Evolutionary conservation across 2,797 vertebrate genomes (phyloP).

Genomic region (Holocentrus rufus): DNA sequence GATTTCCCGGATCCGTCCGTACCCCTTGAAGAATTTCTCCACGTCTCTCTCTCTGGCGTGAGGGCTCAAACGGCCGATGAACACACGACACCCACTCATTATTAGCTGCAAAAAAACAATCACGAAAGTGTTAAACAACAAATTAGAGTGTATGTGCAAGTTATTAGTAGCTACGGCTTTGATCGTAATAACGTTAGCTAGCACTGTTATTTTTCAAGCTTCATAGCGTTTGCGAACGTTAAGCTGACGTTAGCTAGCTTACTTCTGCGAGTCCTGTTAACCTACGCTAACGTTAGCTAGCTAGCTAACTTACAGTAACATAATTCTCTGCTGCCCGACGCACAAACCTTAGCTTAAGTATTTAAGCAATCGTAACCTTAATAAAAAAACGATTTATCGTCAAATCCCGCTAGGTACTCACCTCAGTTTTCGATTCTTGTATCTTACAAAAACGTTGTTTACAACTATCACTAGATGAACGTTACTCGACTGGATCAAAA

Average conservation of each 20-base stretch:
- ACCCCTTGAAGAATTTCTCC: constrained; percentile 96
- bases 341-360: rapidly evolving
- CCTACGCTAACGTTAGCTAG: neutral
- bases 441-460: neutral
- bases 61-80: constrained; percentile 92
- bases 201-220: neutral
- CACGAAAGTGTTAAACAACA: neutral
- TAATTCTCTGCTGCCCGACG: neutral
- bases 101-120: constrained; percentile 4
- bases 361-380: rapidly evolving
- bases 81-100: constrained; percentile 93
- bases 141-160: neutral
- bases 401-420: neutral
- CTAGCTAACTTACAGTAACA: constrained; percentile 1
- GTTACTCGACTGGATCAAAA: constrained; percentile 62
- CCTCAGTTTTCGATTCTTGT: constrained; percentile 1
- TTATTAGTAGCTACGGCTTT: no score
- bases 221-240: neutral
- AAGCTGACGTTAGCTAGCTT: neutral
- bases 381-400: rapidly evolving
- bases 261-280: constrained; percentile 52
- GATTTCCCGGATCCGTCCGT: constrained; percentile 92
- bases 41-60: constrained; percentile 92
- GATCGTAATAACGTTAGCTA: no score
- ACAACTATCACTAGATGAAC: neutral